These are phyloP conservation scores for Tetramorium bicarinatum DNA, from an alignment of 2,888 invertebrate genomes.

Conservation along the genomic window DNA sequence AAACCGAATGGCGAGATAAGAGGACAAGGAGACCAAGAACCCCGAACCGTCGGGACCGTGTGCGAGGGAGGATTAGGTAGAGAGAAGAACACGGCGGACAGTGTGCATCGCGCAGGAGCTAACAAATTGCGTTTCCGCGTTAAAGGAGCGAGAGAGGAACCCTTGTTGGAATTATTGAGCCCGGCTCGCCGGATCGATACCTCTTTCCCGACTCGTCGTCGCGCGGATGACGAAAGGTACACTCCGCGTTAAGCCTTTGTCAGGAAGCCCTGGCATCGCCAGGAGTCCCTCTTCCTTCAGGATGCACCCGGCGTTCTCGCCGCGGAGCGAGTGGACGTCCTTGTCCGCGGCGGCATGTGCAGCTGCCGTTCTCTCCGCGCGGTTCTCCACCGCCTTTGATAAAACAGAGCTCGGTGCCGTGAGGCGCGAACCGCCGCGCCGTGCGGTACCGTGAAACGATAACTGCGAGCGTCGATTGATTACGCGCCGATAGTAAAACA, in stretches of 20 bases:
- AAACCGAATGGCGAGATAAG: not conserved
- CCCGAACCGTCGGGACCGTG: not conserved
- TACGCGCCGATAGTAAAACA: conserved; percentile 45
- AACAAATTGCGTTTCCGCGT: conserved; percentile 34
- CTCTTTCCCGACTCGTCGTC: conserved; percentile 38
- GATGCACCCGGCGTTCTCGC: conserved; percentile 8
- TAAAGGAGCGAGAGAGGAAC: conserved; percentile 38
- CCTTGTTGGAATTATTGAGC: conserved; percentile 56
- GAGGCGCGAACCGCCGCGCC: not conserved
- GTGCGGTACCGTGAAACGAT: conserved; percentile 34
- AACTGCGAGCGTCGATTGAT: conserved; percentile 44
- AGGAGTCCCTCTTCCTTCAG: not conserved
- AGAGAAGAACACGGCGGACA: not conserved
- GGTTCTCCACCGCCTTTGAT: conserved; percentile 43
- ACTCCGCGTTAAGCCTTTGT: conserved; percentile 33
- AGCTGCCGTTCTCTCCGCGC: conserved; percentile 25
- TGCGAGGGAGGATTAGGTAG: conserved; percentile 2
- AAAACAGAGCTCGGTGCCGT: conserved; percentile 31
- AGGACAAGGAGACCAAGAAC: not conserved
- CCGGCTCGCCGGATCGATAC: conserved; percentile 54
- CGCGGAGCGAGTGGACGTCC: not conserved
- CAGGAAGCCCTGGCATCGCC: not conserved
- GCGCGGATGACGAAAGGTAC: conserved; percentile 41
- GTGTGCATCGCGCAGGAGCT: conserved; percentile 30
- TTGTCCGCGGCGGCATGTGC: conserved; percentile 42